Base-by-base conservation (phyloP, 2,888 invertebrate species). In the Dryocosmus kuriphilus region DNA sequence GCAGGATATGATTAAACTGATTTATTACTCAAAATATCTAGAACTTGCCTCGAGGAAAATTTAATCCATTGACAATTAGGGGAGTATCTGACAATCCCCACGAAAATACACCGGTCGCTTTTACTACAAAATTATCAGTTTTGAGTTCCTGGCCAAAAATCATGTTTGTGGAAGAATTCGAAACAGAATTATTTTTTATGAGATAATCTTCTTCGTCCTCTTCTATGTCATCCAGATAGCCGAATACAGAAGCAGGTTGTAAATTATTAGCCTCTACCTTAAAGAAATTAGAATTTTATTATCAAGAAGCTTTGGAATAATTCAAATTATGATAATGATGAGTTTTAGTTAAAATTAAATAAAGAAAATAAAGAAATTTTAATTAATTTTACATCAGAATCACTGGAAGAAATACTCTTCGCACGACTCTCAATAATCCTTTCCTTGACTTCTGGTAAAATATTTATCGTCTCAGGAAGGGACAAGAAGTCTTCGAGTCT, bases 401-500 rank as follows among this genome's bases (percentile, higher is more conserved):
- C 65, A 16, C 38, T 41, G 7, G 65, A 65, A 22, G 41, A 65
- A 11, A 38, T 41, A 38, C 38, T 83, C 77, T 19, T 80, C 76
- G 41, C 63, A 11, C 35, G 65, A 24, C n/a, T 24, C 7, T 65
- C 35, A 73, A 51, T 19, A 35, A 80, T 84, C 82, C 9, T 79
- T 60, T 77, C 79, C 16, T 90, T 87, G 19, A 84, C 89, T 78
- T 92, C 91, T 85, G 86, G 85, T 16, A 86, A 90, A 62, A 92
- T 91, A 80, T 92, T 90, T 24, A 92, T 76, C 35, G 83, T 92
- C 91, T 96, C 96, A 1, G 95, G 94, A n/a, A 95, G 93, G 65
- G 93, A 92, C 65, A 97, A 92, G 90, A 95, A 97, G n/a, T 94
- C 94, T 81, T 94, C 93, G 55, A 97, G 93, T 81, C 97, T 93